A percentile compares a stretch with the other conserved stretches of the same genome.
Evolutionary conservation across 1,140 invertebrate genomes (phyloP).

Genomic region (Drosophila cardini): DNA sequence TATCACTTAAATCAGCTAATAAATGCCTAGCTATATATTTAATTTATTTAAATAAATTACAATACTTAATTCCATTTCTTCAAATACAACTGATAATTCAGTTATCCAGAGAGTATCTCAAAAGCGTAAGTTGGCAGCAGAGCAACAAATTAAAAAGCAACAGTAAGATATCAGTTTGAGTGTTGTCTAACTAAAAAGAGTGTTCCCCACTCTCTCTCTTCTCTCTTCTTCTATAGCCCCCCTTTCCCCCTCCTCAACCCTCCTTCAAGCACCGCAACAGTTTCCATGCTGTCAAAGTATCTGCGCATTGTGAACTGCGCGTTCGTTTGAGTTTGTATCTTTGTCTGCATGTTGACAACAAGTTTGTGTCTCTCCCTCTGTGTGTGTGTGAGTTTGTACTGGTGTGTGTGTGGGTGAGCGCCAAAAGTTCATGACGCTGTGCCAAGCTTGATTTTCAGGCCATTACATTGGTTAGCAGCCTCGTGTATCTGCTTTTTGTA

Average conservation of each 20-base stretch:
- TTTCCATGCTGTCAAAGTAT: conserved; percentile 63
- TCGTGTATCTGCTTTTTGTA: conserved; percentile 40
- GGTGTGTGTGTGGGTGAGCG: conserved; percentile 54
- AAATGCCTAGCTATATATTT: no score
- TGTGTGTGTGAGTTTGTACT: conserved; percentile 29
- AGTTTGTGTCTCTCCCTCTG: conserved; percentile 39
- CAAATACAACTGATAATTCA: no score
- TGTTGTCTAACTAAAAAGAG: conserved; percentile 44
- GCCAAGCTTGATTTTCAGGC: conserved; percentile 75
- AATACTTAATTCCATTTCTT: no score
- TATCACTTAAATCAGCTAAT: no score
- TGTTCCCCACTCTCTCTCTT: not conserved
- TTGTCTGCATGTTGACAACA: conserved; percentile 59
- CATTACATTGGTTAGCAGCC: conserved; percentile 62
- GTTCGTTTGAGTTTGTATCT: conserved; percentile 26
- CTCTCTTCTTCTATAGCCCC: not conserved
- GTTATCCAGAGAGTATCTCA: conserved; percentile 31
- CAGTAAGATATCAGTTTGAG: conserved; percentile 36
- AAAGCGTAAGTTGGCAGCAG: conserved; percentile 22
- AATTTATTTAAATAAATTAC: no score
- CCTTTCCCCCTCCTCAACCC: not conserved
- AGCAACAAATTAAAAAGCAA: conserved; percentile 26
- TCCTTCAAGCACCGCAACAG: conserved; percentile 12
- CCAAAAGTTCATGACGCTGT: conserved; percentile 77
- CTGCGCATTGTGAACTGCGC: conserved; percentile 32